Evolutionary conservation across 2,113 vertebrate species (phyloP), one percentile per base, ranked within the genome.

Genomic region (Cheirogaleus medius): DNA sequence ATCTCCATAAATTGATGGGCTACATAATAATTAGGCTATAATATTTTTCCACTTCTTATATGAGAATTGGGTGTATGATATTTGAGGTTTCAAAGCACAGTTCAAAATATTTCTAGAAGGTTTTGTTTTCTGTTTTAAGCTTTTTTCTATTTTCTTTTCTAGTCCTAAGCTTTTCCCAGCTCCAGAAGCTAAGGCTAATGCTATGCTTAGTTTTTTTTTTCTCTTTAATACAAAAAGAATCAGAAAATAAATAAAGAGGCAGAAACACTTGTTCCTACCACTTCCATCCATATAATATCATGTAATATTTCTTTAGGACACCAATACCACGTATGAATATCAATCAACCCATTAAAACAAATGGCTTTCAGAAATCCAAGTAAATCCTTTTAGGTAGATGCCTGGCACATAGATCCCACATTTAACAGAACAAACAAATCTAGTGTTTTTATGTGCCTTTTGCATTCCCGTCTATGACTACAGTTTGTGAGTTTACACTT

Each of bases 401-500:
- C 21, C 23, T 64, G 82, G 68, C n/a, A 18, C 13, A 18, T 14
- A 64, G 39, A 68, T n/a, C 4, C 25, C 84, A 54, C 29, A 63
- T 95, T 83, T 87, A 96, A 93, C 2, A 54, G 39, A 15, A 92
- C 56, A 93, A 77, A 80, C 25, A 98, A 98, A 95, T 9, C n/a
- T 44, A n/a, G 34, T 97, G 98, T 97, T 94, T 92, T 95, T 97
- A 77, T 83, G 9, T 98, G 77, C 37, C 91, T 63, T 90, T 97
- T 97, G 47, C 71, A 94, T 97, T 98, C 97, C 81, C 95, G 87
- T 96, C 93, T 90, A 93, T 81, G 92, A 87, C 96, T 98, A 96
- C 83, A 97, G 93, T 93, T 97, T 98, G 96, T 97, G 98, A 97
- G 97, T 97, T 98, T 98, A 97, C 0, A 96, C 98, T 99, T 98